Evolutionary conservation across 2,888 invertebrate species (phyloP).

Genomic region (Macaria notata): DNA sequence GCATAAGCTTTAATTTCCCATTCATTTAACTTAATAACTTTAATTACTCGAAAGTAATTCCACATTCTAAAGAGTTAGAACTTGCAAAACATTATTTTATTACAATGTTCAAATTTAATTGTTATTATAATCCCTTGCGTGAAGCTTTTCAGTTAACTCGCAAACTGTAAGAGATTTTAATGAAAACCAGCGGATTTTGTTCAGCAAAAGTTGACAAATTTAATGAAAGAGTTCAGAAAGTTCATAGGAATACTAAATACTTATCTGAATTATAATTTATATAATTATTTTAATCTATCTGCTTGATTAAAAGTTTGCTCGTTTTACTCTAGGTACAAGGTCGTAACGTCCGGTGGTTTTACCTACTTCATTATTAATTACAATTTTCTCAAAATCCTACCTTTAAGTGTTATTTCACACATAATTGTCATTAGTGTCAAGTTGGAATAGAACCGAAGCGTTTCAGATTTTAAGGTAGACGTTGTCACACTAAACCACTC

Average conservation of each 20-base stretch:
- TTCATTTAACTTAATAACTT: too few species aligned
- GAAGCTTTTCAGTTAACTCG: slow-evolving; percentile 4
- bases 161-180: slow-evolving; percentile 6
- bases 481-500: too few species aligned
- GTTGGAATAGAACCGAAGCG: too few species aligned
- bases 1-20: too few species aligned
- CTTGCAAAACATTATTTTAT: not conserved
- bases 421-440: too few species aligned
- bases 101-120: not conserved
- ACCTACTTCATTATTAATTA: too few species aligned
- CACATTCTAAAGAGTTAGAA: too few species aligned
- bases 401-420: too few species aligned
- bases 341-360: too few species aligned
- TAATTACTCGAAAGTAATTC: too few species aligned
- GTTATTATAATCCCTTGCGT: not conserved
- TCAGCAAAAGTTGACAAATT: slow-evolving; percentile 7
- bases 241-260: not conserved
- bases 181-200: slow-evolving; percentile 3
- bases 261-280: not conserved
- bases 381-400: too few species aligned
- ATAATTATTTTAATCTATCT: not conserved
- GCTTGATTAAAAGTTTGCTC: not conserved
- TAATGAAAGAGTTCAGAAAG: slow-evolving; percentile 2
- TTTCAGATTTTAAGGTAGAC: too few species aligned
- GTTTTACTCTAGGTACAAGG: not conserved